Evolutionary conservation across 2,888 invertebrate species (phyloP), one percentile per base, ranked within the genome.

Genomic region (Drosophila mimica): DNA sequence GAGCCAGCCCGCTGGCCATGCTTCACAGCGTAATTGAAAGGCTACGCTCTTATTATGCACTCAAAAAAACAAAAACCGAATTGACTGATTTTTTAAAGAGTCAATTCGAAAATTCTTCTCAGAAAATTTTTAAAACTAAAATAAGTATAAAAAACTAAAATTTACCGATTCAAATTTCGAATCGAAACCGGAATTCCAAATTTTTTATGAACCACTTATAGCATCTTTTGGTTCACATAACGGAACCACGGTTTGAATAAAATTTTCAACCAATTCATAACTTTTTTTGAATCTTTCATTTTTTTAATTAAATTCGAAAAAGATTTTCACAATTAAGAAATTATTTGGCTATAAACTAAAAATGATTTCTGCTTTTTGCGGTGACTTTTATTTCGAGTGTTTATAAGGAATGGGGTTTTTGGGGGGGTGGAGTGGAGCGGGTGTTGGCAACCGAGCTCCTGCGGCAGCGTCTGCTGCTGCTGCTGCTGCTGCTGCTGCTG

Each of bases 21-120:
- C 81, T 83, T 77, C 71, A 76, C 73, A 80, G 70, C 81, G 89
- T 83, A 83, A 83, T 83, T 88, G 89, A 83, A 83, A 86, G 87
- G 73, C 87, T 70, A 40, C 51, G 48, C 30, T 56, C 28, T 38
- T 51, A 49, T 31, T 8, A n/a, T 38, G 28, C 56, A 56, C 56
- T 54, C 36, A 54, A 28, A 25, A 17, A 28, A 49, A 8, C 7
- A 46, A 15, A 2, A 25, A 25, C 20, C 7, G 7, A 25, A 25
- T 2, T 15, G 20, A 7, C 4, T n/a, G n/a, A n/a, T n/a, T n/a
- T n/a, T n/a, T n/a, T n/a, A n/a, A n/a, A n/a, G n/a, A n/a, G n/a
- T n/a, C n/a, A n/a, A n/a, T n/a, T n/a, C n/a, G n/a, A n/a, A n/a
- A n/a, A n/a, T n/a, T n/a, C n/a, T n/a, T n/a, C n/a, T n/a, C n/a